A percentile compares a stretch with the other conserved stretches of the same genome.
These are phyloP conservation scores for Myotis yumanensis DNA, from an alignment of 2,113 vertebrate genomes.

Conservation along the genomic window DNA sequence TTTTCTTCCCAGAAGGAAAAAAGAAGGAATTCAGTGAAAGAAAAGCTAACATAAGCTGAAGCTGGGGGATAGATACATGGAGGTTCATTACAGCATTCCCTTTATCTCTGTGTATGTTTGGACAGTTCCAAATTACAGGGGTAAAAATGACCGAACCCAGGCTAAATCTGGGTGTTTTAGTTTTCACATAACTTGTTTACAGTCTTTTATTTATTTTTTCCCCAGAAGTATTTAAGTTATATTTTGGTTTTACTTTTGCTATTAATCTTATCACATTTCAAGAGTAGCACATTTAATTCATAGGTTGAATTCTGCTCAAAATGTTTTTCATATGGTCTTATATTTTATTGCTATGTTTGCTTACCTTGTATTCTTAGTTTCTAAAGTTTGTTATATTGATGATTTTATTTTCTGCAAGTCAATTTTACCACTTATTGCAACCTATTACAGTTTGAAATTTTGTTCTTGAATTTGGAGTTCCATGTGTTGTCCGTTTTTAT, in stretches of 20 bases:
- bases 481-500: background rate
- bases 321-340: background rate
- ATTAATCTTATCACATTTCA: background rate
- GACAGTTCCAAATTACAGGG: background rate
- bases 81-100: background rate
- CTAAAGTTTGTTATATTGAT: background rate
- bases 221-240: background rate
- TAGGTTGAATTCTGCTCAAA: slow-evolving; percentile 19
- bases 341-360: background rate
- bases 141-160: background rate
- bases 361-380: background rate
- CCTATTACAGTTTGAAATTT: background rate
- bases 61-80: background rate
- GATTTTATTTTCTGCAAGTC: background rate
- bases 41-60: background rate
- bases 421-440: background rate
- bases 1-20: background rate
- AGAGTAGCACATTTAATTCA: background rate
- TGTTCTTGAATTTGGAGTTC: background rate
- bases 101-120: background rate
- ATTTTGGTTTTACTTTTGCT: slow-evolving; percentile 18
- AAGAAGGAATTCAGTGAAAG: background rate
- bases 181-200: background rate
- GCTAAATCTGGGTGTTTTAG: background rate
- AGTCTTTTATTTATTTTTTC: background rate